Percentiles rank a stretch among this genome's conserved stretches.
Conservation (phyloP, 1,140 invertebrate species). For the Trialeurodes vaporariorum region DNA sequence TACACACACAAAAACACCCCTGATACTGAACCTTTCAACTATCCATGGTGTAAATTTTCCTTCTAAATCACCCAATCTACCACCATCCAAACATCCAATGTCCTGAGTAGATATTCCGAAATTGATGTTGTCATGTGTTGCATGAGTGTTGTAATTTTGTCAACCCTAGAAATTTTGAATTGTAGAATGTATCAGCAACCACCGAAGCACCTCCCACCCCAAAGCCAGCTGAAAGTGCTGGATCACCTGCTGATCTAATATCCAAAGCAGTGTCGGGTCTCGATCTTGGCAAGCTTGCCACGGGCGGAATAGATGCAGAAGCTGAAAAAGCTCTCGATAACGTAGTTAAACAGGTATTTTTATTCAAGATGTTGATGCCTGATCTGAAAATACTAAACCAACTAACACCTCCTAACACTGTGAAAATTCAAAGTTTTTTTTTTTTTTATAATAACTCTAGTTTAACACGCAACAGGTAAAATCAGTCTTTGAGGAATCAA, state of each 20-base stretch:
- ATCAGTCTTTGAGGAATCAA: no score
- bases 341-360: conserved; percentile 23
- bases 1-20: background rate
- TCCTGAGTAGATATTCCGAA: background rate
- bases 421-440: no score
- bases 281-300: background rate
- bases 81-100: no score
- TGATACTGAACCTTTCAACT: background rate
- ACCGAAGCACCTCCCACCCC: conserved; percentile 5
- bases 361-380: no score
- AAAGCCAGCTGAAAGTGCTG: background rate
- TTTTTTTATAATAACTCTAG: no score
- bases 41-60: background rate
- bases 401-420: no score
- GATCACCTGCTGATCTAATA: conserved; percentile 13
- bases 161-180: conserved; percentile 6
- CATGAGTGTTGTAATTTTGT: conserved; percentile 5
- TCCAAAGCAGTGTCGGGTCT: conserved; percentile 12
- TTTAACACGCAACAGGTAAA: no score
- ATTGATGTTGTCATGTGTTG: background rate
- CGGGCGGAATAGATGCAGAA: conserved; percentile 12
- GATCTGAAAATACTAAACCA: no score
- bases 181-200: background rate
- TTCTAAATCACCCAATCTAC: background rate
- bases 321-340: conserved; percentile 22